These are phyloP conservation scores for Drosophila bocki DNA, from an alignment of 1,140 invertebrate genomes.

Conservation along the genomic window DNA sequence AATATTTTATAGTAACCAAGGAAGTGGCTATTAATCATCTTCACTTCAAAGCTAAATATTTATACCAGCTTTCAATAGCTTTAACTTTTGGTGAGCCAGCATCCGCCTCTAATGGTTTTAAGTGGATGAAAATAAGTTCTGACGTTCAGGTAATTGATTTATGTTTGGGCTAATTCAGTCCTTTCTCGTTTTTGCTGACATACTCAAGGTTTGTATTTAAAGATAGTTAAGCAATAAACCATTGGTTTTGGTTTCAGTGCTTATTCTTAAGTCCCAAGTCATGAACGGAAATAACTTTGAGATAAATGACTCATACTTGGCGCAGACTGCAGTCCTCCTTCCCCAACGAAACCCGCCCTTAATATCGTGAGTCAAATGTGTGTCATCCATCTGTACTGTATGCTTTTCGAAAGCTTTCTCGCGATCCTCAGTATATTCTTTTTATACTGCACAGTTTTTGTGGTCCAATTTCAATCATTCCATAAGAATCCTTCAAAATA, in stretches of 20 bases:
- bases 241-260: background rate
- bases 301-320: conserved; percentile 5
- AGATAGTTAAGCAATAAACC: too few relatives aligned
- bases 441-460: too few relatives aligned
- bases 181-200: too few relatives aligned
- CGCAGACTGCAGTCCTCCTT: background rate
- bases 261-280: background rate
- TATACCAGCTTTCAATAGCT: background rate
- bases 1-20: background rate
- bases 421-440: background rate
- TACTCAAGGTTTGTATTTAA: background rate
- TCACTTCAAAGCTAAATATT: background rate
- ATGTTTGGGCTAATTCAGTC: background rate
- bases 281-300: background rate
- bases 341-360: background rate
- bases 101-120: background rate
- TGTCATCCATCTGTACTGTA: background rate
- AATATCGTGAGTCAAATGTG: background rate
- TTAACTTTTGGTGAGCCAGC: background rate
- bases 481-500: background rate
- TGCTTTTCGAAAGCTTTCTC: background rate
- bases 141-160: background rate
- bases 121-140: background rate
- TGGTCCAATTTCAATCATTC: too few relatives aligned
- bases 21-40: background rate